Evolutionary conservation across 2,888 invertebrate genomes (phyloP).

Genomic region (Cybosia mesomella): DNA sequence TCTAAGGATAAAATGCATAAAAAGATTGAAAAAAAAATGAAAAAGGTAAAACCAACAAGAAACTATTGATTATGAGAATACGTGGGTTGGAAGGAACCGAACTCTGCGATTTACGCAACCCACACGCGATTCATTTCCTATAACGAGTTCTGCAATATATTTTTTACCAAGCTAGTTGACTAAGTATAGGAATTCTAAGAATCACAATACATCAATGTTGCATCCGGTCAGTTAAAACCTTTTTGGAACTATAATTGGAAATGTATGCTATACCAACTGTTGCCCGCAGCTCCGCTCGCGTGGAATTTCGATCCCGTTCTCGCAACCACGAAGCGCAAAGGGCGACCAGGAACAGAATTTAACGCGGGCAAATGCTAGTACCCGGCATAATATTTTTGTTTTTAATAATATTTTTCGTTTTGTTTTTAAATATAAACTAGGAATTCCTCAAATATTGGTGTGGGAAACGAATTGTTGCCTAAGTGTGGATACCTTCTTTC

Average conservation of each 20-base stretch:
- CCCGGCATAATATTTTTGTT: too few species aligned
- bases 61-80: background rate
- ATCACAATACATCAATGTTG: background rate
- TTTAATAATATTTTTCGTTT: too few species aligned
- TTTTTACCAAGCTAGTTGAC: background rate
- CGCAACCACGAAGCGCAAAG: too few species aligned
- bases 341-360: too few species aligned
- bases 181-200: conserved; percentile 6
- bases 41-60: background rate
- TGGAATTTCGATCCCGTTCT: too few species aligned
- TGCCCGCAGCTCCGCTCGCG: too few species aligned
- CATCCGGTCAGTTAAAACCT: conserved; percentile 2
- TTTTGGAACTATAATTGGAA: background rate
- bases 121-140: background rate
- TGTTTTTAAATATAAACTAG: too few species aligned
- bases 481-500: too few species aligned
- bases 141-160: background rate
- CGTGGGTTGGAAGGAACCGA: background rate
- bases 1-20: background rate
- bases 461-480: too few species aligned
- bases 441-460: too few species aligned
- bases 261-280: background rate
- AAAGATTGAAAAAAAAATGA: too few species aligned
- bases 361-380: too few species aligned
- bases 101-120: background rate